Conservation (phyloP, 2,888 invertebrate species). For the Norana najaformis region DNA sequence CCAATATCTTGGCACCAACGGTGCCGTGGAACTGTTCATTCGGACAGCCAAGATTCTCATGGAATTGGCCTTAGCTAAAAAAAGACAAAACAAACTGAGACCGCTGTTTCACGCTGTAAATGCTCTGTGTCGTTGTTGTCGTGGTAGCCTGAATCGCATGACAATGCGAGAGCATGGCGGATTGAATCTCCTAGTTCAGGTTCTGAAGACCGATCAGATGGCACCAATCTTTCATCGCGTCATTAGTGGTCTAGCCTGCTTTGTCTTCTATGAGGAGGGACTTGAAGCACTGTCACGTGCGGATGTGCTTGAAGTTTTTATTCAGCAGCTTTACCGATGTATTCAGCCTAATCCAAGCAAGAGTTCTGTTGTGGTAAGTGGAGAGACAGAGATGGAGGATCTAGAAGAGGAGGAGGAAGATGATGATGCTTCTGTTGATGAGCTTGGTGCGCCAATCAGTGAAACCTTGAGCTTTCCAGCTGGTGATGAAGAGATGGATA, state of each 20-base stretch:
- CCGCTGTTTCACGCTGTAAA: background rate
- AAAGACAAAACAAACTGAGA: background rate
- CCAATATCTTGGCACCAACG: background rate
- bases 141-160: background rate
- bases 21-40: background rate
- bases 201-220: background rate
- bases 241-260: background rate
- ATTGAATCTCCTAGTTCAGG: background rate
- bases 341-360: background rate
- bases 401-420: background rate
- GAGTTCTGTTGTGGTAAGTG: background rate
- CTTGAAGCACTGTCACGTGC: background rate
- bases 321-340: background rate
- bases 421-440: background rate
- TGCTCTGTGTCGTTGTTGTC: conserved; percentile 9
- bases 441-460: background rate
- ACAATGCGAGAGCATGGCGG: background rate
- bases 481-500: background rate
- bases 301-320: background rate
- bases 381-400: background rate
- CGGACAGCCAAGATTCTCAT: background rate
- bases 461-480: background rate
- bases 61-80: background rate
- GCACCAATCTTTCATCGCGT: background rate
- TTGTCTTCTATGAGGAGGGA: background rate